Base-by-base conservation (phyloP, 2,113 vertebrate genomes). In the Callipepla californica region DNA sequence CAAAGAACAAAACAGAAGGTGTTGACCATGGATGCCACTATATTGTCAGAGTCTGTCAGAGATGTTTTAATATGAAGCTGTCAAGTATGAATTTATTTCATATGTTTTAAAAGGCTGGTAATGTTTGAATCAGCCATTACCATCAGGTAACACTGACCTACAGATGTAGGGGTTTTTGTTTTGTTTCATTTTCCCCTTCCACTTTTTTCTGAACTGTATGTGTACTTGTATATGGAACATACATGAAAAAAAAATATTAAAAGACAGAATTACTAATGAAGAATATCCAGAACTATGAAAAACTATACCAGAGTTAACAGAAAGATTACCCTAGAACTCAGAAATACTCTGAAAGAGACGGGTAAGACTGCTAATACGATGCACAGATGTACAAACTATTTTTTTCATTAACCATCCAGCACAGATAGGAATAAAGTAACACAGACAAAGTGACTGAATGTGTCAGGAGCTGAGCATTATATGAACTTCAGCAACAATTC, bases 321-420 rank as follows among this genome's bases (percentile, higher is more conserved):
- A n/a, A 85, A 50, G 5, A 23, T 45, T 8, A 70, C 11, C 3
- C 20, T 53, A 28, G 9, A 11, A 73, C 53, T 85, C 48, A 68
- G 26, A 86, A 25, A 4, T 34, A 32, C 20, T 75, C 16, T 26
- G 68, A 28, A 76, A 67, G 3, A 42, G 9, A 15, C 10, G 58
- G 32, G 14, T 36, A 50, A 51, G 14, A 61, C 53, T 48, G 13
- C 26, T 47, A 44, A 12, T 30, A 5, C 9, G 3, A 53, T 30
- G 42, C 8, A 19, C 8, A 61, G 14, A 57, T 1, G 0, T 8
- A 44, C 7, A 13, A 55, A 57, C 7, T 1, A 50, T 28, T 9
- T 45, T 13, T 77, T 66, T 45, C 34, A 8, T 42, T 80, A 63
- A 8, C 18, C 11, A 20, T 21, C 19, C 34, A 34, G 15, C 22